Percentiles rank a stretch among this genome's conserved stretches.
phyloP scores from a whole-genome alignment of 2,888 invertebrate genomes.

The Papilio protenor region DNA sequence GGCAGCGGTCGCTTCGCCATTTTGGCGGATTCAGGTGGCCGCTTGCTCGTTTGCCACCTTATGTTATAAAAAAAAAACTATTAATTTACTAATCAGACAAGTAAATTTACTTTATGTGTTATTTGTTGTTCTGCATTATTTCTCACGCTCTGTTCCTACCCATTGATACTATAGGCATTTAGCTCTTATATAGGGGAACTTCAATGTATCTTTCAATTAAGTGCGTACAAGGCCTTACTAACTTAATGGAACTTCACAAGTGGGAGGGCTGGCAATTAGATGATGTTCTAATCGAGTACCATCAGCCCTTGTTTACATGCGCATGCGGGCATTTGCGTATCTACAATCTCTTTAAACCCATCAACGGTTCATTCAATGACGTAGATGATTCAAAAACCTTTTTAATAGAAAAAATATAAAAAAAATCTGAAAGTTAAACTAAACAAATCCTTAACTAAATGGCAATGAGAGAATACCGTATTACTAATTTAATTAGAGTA shows the following conservation, averaged over 20 bases:
- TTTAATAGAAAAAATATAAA: neutral
- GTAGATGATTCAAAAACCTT: neutral
- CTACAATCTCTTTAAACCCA: slow-evolving; percentile 55
- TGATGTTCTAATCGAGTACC: slow-evolving; percentile 45
- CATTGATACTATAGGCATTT: slow-evolving; percentile 5
- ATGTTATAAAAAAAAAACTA: no score
- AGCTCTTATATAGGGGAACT: neutral
- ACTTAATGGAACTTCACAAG: slow-evolving; percentile 27
- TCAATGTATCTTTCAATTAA: slow-evolving; percentile 26
- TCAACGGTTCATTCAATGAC: slow-evolving; percentile 48
- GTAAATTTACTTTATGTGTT: no score
- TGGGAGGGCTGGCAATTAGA: slow-evolving; percentile 39
- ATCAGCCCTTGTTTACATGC: slow-evolving; percentile 55
- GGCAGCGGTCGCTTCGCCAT: no score
- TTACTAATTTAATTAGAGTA: slow-evolving; percentile 53
- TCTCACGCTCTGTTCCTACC: neutral
- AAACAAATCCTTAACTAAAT: neutral
- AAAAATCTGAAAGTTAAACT: no score
- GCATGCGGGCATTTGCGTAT: slow-evolving; percentile 78
- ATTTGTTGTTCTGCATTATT: neutral
- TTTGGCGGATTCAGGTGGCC: no score
- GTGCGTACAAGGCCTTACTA: slow-evolving; percentile 11
- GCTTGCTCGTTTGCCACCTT: no score
- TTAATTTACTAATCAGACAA: no score
- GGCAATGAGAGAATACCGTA: neutral